Base-by-base conservation (phyloP, 2,797 vertebrate species). In the Rhadinocentrus ornatus region DNA sequence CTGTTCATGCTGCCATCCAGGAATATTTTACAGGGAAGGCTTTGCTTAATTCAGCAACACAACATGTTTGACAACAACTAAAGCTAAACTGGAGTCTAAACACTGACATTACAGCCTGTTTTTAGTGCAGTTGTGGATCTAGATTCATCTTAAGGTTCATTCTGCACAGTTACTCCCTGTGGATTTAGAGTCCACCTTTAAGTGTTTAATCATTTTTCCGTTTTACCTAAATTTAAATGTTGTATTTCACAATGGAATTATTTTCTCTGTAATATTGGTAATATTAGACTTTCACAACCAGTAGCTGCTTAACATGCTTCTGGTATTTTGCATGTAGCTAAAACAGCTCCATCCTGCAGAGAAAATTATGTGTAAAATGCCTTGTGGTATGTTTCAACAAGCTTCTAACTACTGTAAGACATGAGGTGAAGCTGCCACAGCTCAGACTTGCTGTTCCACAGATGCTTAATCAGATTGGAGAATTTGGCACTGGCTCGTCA, bases 351-450 rank as follows among this genome's bases (percentile, higher is more conserved):
- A 2, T 53, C 55, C 41, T 29, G n/a, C 37, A 27, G 44, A 29
- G 16, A 0, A 62, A 62, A 37, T 0, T 32, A 66, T 11, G 37
- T 56, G 35, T 24, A 10, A 27, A 34, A 0, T 34, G 41, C 44
- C 13, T 62, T 29, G 58, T 62, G 52, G 52, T 34, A 37, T 68
- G 59, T 72, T 59, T 46, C 65, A 59, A 46, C 54, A 60, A 60
- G 18, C 57, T 22, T 71, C 56, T 63, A 58, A 64, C 27, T 34
- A 16, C 11, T 56, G 41, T 29, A 37, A 31, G 13, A 31, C 67
- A 27, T 9, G 26, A 11, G n/a, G 39, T 56, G 64, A 56, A 62
- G 64, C 26, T 18, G 13, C 41, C 22, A 35, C 27, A 16, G 18
- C 7, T 50, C 41, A 27, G 32, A n/a, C 34, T 55, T 59, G 24